phyloP scores from a whole-genome alignment of 2,888 invertebrate genomes.

The Eudasyphora cyanicolor region DNA sequence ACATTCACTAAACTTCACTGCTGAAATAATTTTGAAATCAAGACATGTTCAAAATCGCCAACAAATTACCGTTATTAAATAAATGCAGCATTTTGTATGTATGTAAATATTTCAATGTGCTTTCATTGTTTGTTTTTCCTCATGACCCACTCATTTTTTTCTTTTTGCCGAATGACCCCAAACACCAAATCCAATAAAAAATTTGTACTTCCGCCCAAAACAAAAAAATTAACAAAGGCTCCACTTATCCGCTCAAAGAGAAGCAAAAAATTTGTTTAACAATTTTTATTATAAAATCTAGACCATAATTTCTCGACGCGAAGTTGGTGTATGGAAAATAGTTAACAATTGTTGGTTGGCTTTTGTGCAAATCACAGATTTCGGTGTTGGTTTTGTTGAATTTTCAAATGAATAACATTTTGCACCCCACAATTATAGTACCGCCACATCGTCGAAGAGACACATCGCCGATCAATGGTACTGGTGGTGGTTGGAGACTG shows the following conservation, averaged over 20 bases:
- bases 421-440: constrained; percentile 25
- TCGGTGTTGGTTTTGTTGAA: background rate
- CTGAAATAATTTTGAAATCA: no score
- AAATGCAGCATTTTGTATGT: no score
- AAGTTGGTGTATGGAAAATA: background rate
- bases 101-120: no score
- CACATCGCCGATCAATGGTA: no score
- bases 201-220: constrained; percentile 26
- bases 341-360: background rate
- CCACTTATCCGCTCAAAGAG: background rate
- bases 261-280: background rate
- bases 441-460: no score
- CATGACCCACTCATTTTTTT: constrained; percentile 12
- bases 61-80: background rate
- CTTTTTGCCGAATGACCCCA: constrained; percentile 2
- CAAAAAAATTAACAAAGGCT: background rate
- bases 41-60: background rate
- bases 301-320: background rate
- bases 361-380: background rate
- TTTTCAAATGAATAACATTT: constrained; percentile 14
- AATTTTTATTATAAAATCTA: background rate
- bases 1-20: no score
- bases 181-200: background rate
- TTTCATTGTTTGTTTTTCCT: background rate
- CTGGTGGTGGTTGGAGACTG: background rate